These are phyloP conservation scores for Cecidostiba fungosa DNA, from an alignment of 2,888 invertebrate species.

Conservation along the genomic window DNA sequence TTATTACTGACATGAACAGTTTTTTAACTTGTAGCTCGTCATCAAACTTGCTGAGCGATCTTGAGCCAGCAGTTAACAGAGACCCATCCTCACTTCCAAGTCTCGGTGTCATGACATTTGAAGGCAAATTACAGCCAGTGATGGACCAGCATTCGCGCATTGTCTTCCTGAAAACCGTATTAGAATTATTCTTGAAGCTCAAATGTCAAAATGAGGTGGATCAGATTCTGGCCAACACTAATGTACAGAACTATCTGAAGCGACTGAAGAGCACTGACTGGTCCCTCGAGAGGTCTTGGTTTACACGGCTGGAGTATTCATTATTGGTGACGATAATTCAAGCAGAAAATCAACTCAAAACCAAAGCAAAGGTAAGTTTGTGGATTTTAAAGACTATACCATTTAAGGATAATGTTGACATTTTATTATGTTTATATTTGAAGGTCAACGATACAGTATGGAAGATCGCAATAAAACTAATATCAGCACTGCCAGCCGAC, in stretches of 20 bases:
- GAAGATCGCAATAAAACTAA: slow-evolving; percentile 74
- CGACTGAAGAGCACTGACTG: slow-evolving; percentile 71
- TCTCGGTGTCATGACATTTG: slow-evolving; percentile 79
- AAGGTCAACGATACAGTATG: slow-evolving; percentile 67
- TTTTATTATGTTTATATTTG: not conserved
- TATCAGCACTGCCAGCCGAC: slow-evolving; percentile 76
- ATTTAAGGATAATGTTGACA: not conserved
- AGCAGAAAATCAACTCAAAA: slow-evolving; percentile 66
- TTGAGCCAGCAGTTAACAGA: slow-evolving; percentile 76
- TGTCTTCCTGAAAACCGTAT: slow-evolving; percentile 78
- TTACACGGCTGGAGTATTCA: slow-evolving; percentile 73
- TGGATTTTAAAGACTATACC: slow-evolving; percentile 50
- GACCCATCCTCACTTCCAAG: slow-evolving; percentile 80
- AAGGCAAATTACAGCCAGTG: slow-evolving; percentile 81
- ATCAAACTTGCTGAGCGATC: slow-evolving; percentile 81
- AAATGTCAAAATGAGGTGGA: slow-evolving; percentile 66
- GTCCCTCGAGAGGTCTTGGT: slow-evolving; percentile 76
- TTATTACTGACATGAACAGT: slow-evolving; percentile 12
- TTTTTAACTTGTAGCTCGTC: slow-evolving; percentile 75
- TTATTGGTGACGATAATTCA: slow-evolving; percentile 71
- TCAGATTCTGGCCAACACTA: slow-evolving; percentile 66
- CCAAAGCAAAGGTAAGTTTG: slow-evolving; percentile 28
- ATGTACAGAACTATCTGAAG: slow-evolving; percentile 72
- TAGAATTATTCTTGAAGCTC: slow-evolving; percentile 68
- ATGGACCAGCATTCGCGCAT: slow-evolving; percentile 80